These are phyloP conservation scores for Leptopilina drosophilae DNA, from an alignment of 2,888 invertebrate genomes.

Conservation along the genomic window DNA sequence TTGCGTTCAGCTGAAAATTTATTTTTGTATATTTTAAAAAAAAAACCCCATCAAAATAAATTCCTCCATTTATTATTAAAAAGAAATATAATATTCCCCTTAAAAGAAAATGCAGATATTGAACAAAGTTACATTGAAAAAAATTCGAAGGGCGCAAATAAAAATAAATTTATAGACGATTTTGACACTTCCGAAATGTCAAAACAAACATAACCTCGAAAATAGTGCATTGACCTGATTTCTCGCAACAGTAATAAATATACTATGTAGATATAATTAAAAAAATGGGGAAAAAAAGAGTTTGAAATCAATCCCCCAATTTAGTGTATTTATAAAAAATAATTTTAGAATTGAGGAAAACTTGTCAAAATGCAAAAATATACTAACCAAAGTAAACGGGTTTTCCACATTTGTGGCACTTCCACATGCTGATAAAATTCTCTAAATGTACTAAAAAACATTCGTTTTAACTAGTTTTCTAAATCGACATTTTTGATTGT, in stretches of 20 bases:
- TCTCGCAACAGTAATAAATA: neutral
- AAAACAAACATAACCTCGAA: slow-evolving; percentile 56
- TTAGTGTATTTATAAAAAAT: neutral
- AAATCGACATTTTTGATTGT: too few species aligned
- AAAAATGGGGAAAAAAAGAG: neutral
- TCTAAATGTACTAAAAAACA: slow-evolving; percentile 1
- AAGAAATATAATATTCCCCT: too few species aligned
- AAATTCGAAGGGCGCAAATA: neutral
- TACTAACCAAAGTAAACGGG: slow-evolving; percentile 86
- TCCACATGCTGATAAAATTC: slow-evolving; percentile 82
- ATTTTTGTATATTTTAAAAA: slow-evolving; percentile 23
- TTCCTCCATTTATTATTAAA: too few species aligned
- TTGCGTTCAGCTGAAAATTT: slow-evolving; percentile 85
- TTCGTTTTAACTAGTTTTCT: neutral
- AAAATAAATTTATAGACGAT: neutral
- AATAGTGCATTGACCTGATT: slow-evolving; percentile 58
- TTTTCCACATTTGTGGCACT: slow-evolving; percentile 89
- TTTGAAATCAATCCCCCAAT: too few species aligned
- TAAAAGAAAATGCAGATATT: too few species aligned
- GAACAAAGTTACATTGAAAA: neutral
- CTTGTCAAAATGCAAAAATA: neutral
- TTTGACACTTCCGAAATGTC: slow-evolving; percentile 19
- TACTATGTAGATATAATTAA: neutral
- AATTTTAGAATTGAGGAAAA: too few species aligned
- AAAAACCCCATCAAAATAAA: neutral